Evolutionary conservation across 2,113 vertebrate species (phyloP), one percentile per base, ranked within the genome.

Genomic region (Phyllopteryx taeniolatus): DNA sequence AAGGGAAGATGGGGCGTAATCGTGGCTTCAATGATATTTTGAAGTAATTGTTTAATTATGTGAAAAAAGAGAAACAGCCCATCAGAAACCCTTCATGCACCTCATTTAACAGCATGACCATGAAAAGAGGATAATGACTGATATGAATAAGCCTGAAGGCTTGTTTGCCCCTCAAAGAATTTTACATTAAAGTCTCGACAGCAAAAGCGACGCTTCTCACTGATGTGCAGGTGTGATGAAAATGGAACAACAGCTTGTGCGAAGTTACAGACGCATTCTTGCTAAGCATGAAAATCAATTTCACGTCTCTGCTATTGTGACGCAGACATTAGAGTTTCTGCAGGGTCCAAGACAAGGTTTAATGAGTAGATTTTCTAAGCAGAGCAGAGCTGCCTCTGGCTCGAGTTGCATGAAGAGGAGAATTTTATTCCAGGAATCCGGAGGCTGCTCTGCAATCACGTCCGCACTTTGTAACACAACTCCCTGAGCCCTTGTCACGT

Each of bases 281-380:
- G 84, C 85, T 76, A 77, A 86, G 88, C 88, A 80, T 85, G 79
- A 87, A 91, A 90, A 91, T 91, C 86, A 87, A 87, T 90, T 91
- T 91, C 84, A 91, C 83, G 75, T 80, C 83, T 84, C 84, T 87
- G 70, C 80, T 86, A 71, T 73, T 76, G 80, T 75, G 75, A 69
- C 63, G 13, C 64, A 80, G 84, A 83, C 85, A 76, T 75, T 35
- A 51, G 77, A 80, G 84, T 80, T 84, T 79, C 78, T 74, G 79
- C 80, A 78, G 79, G 78, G 78, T 80, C 74, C 65, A 71, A 69
- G 67, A 79, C 75, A 70, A 68, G 79, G 77, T 79, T 86, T 88
- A 84, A 84, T 84, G 86, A 88, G 79, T 68, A 73, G 72, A 76
- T 79, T 73, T 74, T 75, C 78, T 78, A 72, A 80, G 80, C 67